Percentiles rank a stretch among this genome's conserved stretches.
phyloP scores from a whole-genome alignment of 2,797 vertebrate species.

The Pagetopsis macropterus region DNA sequence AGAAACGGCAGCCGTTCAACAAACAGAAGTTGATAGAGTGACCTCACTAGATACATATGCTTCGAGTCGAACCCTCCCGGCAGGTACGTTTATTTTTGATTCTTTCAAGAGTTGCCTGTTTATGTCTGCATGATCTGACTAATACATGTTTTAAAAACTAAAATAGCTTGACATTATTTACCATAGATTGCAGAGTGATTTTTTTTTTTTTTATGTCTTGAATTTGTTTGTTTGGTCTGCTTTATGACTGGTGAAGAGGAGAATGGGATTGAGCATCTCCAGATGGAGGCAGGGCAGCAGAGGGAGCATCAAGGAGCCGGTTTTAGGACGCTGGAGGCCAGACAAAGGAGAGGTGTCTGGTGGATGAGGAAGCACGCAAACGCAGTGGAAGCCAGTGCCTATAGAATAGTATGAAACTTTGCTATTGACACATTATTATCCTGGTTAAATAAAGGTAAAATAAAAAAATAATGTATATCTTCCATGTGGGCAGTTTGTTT shows the following conservation, averaged over 20 bases:
- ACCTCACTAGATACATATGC: neutral
- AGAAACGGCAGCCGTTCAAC: slow-evolving; percentile 14
- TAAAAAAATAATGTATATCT: neutral
- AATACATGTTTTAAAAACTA: neutral
- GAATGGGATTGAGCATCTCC: slow-evolving; percentile 3
- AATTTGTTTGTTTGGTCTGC: neutral
- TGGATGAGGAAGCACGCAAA: slow-evolving; percentile 61
- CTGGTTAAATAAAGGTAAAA: no score
- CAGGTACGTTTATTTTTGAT: slow-evolving; percentile 58
- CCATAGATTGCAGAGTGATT: neutral
- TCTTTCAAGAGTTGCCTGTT: neutral
- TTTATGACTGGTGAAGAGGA: slow-evolving; percentile 36
- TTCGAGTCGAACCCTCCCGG: slow-evolving; percentile 12
- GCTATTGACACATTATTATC: neutral
- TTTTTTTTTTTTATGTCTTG: neutral
- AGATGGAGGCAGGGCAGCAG: slow-evolving; percentile 23
- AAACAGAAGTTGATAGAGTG: neutral
- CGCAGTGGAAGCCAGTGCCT: slow-evolving; percentile 65
- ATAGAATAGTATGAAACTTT: slow-evolving; percentile 72
- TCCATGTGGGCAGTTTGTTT: neutral
- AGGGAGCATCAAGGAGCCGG: slow-evolving; percentile 22
- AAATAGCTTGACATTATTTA: neutral
- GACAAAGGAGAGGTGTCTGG: slow-evolving; percentile 60
- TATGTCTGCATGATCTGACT: neutral
- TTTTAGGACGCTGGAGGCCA: slow-evolving; percentile 13